phyloP scores from a whole-genome alignment of 2,888 invertebrate species.

The Drosophila hamatofila region DNA sequence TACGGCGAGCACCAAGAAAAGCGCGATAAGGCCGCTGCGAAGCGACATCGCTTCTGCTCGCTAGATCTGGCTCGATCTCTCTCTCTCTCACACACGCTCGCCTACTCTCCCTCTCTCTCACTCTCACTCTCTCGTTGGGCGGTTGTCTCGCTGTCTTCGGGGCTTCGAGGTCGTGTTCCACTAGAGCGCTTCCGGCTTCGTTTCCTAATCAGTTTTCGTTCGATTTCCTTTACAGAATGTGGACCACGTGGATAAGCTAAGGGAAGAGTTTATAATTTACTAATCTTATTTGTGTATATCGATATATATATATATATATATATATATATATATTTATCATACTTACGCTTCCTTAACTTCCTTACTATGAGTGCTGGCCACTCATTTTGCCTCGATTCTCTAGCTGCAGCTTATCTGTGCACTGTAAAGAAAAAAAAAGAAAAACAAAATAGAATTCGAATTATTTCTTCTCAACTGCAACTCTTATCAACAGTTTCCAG shows the following conservation, averaged over 20 bases:
- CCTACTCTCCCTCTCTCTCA: constrained; percentile 7
- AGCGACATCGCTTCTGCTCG: constrained; percentile 55
- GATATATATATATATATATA: background rate
- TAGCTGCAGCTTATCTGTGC: constrained; percentile 30
- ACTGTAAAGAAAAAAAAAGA: constrained; percentile 7
- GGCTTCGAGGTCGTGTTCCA: constrained; percentile 64
- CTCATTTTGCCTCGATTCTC: constrained; percentile 36
- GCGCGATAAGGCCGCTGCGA: constrained; percentile 65
- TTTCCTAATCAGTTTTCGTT: constrained; percentile 68
- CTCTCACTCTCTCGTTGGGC: background rate
- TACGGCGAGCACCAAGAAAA: constrained; percentile 68
- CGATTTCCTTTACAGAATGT: constrained; percentile 44
- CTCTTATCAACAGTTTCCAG: constrained; percentile 50
- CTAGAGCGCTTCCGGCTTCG: constrained; percentile 69
- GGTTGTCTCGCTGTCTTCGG: constrained; percentile 3
- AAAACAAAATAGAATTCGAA: constrained; percentile 5
- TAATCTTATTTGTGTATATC: no score
- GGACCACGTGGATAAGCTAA: constrained; percentile 52
- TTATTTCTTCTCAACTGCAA: background rate
- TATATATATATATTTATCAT: no score
- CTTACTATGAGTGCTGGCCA: constrained; percentile 10
- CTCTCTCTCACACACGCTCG: constrained; percentile 17
- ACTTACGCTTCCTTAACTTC: constrained; percentile 30
- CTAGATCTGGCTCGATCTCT: constrained; percentile 1
- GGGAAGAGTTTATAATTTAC: background rate